Evolutionary conservation across 2,113 vertebrate genomes (phyloP), one percentile per base, ranked within the genome.

Genomic region (Desmodus rotundus): DNA sequence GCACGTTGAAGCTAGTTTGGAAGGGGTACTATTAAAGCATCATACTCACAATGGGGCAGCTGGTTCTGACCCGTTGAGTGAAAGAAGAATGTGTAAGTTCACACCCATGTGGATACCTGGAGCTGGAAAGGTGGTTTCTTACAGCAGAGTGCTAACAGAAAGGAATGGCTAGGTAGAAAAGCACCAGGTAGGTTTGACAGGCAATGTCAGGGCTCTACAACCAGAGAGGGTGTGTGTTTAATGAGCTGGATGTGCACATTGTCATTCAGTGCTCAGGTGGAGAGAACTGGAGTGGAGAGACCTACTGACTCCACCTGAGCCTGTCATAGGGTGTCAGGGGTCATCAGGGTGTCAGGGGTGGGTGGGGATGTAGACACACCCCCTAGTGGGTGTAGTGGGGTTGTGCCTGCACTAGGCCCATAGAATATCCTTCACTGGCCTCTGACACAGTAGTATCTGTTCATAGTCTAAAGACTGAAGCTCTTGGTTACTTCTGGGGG

Each of bases 31-130:
- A n/a, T 1, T 1, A 31, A 45, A 13, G 4, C 41, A 41, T n/a
- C 65, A 76, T 2, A 61, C 74, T 41, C 43, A 31, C 61, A 24
- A 20, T 28, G 7, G 28, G 31, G 12, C 4, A n/a, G 7, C 58
- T 50, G 36, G 31, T 47, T 68, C n/a, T 74, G 20, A 50, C 26
- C 50, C 43, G 65, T 19, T 77, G 43, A 87, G 28, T 28, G 61
- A 58, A 52, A 52, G 52, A 17, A 5, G 31, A n/a, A 31, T 16
- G 17, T 12, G 31, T 11, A 7, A 36, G 91, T 41, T 78, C 19
- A 5, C 4, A 1, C 26, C 2, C 1, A 3, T 52, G 24, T 33
- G 13, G 5, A 3, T 67, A 68, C 61, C 20, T 58, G 56, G n/a
- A 68, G 58, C 54, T 73, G 28, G 74, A 63, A 70, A 31, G 31